Conservation (phyloP, 2,113 vertebrate genomes). For the Paramormyrops kingsleyae region DNA sequence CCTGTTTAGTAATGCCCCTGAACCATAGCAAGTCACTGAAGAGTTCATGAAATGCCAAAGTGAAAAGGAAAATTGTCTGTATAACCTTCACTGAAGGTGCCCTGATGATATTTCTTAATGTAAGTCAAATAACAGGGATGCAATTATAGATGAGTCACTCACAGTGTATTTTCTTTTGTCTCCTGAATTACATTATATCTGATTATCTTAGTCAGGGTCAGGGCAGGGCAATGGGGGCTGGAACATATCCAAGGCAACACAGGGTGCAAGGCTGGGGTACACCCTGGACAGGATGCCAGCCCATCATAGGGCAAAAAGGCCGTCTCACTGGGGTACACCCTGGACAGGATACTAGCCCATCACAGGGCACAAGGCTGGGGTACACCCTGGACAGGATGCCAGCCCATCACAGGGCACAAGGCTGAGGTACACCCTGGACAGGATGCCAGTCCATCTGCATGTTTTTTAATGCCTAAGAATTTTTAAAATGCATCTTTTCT, state of each 20-base stretch:
- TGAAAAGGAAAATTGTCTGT: constrained; percentile 57
- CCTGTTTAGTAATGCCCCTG: constrained; percentile 62
- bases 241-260: neutral
- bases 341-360: no score
- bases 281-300: no score
- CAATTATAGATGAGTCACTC: constrained; percentile 17
- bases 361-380: no score
- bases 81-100: constrained; percentile 64
- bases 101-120: constrained; percentile 55
- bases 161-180: constrained; percentile 5
- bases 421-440: no score
- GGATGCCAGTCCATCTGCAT: neutral
- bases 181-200: neutral
- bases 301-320: no score
- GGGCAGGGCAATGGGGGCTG: neutral
- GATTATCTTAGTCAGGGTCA: neutral
- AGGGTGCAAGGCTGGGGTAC: neutral
- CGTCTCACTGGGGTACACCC: no score
- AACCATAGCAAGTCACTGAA: constrained; percentile 56
- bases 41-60: constrained; percentile 64
- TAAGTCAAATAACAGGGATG: constrained; percentile 44
- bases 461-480: neutral
- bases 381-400: neutral
- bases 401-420: no score
- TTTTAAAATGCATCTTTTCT: neutral